Conservation (phyloP, 2,797 vertebrate genomes). For the Notolepis coatsorum region DNA sequence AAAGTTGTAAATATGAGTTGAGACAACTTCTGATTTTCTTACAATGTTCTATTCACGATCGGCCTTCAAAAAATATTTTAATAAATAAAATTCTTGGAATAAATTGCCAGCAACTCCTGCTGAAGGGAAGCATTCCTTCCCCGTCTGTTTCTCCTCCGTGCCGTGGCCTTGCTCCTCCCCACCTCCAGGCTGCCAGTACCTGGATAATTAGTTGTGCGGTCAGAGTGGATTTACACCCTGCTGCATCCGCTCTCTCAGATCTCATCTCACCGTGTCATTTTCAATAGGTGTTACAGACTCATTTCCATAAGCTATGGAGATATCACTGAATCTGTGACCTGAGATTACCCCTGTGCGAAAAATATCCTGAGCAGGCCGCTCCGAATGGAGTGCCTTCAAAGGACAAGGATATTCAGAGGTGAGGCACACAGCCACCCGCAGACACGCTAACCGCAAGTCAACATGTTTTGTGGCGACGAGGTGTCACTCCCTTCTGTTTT, state of each 20-base stretch:
- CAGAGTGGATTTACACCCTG: conserved; percentile 31
- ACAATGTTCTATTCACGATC: no score
- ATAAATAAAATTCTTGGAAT: conserved; percentile 1
- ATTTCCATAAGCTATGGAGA: conserved; percentile 53
- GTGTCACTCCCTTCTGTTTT: conserved; percentile 7
- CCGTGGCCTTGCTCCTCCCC: neutral
- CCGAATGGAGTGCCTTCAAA: conserved; percentile 14
- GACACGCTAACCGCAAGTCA: neutral
- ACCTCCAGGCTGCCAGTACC: conserved; percentile 11
- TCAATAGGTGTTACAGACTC: conserved; percentile 37
- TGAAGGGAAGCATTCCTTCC: conserved; percentile 1
- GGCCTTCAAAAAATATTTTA: no score
- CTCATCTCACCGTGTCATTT: conserved; percentile 47
- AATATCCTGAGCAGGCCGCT: conserved; percentile 12
- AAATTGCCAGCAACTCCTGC: conserved; percentile 10
- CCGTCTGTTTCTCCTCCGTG: neutral
- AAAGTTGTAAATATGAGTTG: no score
- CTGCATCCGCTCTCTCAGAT: conserved; percentile 47
- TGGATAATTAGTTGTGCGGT: conserved; percentile 42
- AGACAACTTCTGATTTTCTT: no score
- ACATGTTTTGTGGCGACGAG: neutral
- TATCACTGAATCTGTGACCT: conserved; percentile 19
- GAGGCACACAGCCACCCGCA: neutral
- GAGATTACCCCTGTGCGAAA: conserved; percentile 23
- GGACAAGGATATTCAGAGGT: neutral